These are phyloP conservation scores for Oryzias sinensis DNA, from an alignment of 2,797 vertebrate species.

Conservation along the genomic window DNA sequence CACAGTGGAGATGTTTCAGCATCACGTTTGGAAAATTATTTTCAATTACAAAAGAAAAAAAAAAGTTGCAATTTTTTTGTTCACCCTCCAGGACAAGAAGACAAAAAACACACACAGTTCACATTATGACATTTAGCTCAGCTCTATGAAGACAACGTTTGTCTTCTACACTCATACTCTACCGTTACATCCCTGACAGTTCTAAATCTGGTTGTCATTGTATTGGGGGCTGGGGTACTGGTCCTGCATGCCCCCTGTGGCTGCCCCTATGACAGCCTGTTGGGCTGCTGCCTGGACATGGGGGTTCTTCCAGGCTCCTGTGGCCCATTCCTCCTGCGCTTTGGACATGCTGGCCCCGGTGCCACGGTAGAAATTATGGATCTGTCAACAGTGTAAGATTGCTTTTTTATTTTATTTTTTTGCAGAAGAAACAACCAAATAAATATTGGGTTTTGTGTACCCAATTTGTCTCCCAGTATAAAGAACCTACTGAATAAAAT, in stretches of 20 bases:
- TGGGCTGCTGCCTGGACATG: slow-evolving; percentile 91
- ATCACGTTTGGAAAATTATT: slow-evolving; percentile 15
- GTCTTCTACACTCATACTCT: slow-evolving; percentile 30
- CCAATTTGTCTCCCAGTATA: too few relatives aligned
- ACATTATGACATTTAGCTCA: not conserved
- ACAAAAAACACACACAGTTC: slow-evolving; percentile 9
- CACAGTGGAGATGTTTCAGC: slow-evolving; percentile 18
- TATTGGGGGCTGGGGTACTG: slow-evolving; percentile 80
- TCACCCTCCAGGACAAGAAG: slow-evolving; percentile 18
- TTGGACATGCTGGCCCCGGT: slow-evolving; percentile 92
- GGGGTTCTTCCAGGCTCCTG: slow-evolving; percentile 96
- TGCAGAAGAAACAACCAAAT: too few relatives aligned
- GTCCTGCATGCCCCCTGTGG: slow-evolving; percentile 82
- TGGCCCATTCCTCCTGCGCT: slow-evolving; percentile 96
- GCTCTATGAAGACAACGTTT: not conserved
- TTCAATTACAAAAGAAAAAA: slow-evolving; percentile 20
- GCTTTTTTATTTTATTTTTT: not conserved
- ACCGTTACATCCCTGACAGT: slow-evolving; percentile 26
- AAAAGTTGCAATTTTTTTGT: slow-evolving; percentile 21
- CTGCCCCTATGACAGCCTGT: slow-evolving; percentile 87
- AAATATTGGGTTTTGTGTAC: too few relatives aligned
- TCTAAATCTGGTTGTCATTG: slow-evolving; percentile 67
- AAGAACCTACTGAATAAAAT: too few relatives aligned
- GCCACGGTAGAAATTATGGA: slow-evolving; percentile 96
- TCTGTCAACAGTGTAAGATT: slow-evolving; percentile 67